Percentiles rank a stretch among this genome's conserved stretches.
Evolutionary conservation across 2,113 vertebrate species (phyloP).

Genomic region (Saccopteryx bilineata): DNA sequence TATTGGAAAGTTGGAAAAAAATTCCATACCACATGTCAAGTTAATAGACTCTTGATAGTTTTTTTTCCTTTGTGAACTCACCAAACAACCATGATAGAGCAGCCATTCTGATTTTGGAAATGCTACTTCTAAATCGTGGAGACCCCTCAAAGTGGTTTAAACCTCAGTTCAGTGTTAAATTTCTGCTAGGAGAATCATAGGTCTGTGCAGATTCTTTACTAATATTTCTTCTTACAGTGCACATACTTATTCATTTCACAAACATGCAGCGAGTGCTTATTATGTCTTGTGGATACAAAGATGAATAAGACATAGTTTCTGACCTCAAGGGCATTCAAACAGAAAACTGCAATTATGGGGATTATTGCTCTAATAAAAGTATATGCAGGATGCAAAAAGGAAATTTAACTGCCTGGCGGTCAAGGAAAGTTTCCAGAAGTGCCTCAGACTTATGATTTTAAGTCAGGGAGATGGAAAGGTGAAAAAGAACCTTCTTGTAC

Average conservation of each 20-base stretch:
- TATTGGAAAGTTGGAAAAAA: background rate
- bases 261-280: background rate
- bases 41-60: background rate
- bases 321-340: background rate
- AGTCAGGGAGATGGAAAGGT: background rate
- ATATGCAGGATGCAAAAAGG: background rate
- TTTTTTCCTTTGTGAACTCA: slow-evolving; percentile 22
- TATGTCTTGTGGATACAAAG: background rate
- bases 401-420: background rate
- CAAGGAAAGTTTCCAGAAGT: background rate
- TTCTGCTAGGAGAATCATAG: background rate
- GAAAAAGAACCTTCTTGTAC: background rate
- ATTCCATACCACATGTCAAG: background rate
- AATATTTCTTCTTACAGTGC: background rate
- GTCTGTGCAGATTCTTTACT: background rate
- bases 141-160: background rate
- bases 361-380: slow-evolving; percentile 12
- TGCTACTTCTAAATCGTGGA: background rate
- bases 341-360: background rate
- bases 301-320: background rate
- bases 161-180: background rate
- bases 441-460: background rate
- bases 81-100: background rate
- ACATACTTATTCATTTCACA: background rate
- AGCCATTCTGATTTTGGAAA: background rate